Base-by-base conservation (phyloP, 2,888 invertebrate genomes). In the Yponomeuta sedellus region DNA sequence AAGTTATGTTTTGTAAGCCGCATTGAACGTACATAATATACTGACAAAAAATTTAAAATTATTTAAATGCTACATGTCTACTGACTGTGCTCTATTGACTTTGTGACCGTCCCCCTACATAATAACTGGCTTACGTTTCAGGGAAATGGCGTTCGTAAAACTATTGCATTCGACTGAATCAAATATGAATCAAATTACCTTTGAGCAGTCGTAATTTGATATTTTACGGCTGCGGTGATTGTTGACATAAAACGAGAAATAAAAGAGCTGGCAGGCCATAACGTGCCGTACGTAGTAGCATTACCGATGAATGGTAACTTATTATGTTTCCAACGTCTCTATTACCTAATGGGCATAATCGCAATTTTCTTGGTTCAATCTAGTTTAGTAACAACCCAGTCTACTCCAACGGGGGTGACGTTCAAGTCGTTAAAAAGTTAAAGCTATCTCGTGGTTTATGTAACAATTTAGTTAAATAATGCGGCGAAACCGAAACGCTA, bases 121-220 rank as follows among this genome's bases (percentile, higher is more conserved):
- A 79, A 79, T 77, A 75, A 72, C 70, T 67, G 70, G 75, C 76
- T 76, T 76, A 74, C 77, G 76, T 78, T 78, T 77, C 75, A 72
- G 71, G 71, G 72, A 76, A 77, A 74, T 74, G 73, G 72, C 71
- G 70, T 72, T 71, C 74, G 73, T 44, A 56, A 64, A 64, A 52
- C 56, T 64, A 64, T 64, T 64, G 64, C 64, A 64, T 64, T 57
- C 56, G 22, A 28, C 62, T 20, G 22, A 64, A 64, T 64, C 64
- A 57, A 64, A 57, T 57, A 10, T 64, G 57, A 34, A 64, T 57
- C 64, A 64, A 64, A 64, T 64, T 64, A 64, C 57, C 56, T 64
- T 64, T 57, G 64, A 28, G 28, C 56, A 16, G 52, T 25, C 52
- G 64, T 64, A 34, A 64, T 64, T 64, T 64, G 34, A n/a, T 28